Conservation (phyloP, 2,797 vertebrate genomes). For the Lagodon rhomboides region DNA sequence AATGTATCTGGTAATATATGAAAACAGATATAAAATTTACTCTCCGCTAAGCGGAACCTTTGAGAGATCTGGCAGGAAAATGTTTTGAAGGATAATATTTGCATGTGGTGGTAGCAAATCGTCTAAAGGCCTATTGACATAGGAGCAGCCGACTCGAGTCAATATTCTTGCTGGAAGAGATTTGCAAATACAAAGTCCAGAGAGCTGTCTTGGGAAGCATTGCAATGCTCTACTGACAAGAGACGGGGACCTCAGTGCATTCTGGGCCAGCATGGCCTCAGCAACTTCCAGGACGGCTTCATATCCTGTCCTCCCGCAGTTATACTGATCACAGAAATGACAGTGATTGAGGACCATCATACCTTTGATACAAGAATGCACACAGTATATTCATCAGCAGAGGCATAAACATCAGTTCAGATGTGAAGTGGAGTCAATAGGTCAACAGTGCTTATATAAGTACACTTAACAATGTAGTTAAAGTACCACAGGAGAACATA, state of each 20-base stretch:
- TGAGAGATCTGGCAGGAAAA: conserved; percentile 63
- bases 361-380: conserved; percentile 36
- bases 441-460: conserved; percentile 31
- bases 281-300: conserved; percentile 55
- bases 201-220: conserved; percentile 43
- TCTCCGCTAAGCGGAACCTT: conserved; percentile 54
- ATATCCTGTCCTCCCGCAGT: conserved; percentile 54
- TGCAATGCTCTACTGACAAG: conserved; percentile 44
- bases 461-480: conserved; percentile 16
- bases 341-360: conserved; percentile 21
- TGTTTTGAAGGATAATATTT: conserved; percentile 80
- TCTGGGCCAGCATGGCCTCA: conserved; percentile 56
- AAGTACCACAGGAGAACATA: conserved; percentile 22
- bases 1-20: conserved; percentile 62
- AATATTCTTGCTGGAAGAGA: conserved; percentile 73
- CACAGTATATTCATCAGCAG: background rate
- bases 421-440: conserved; percentile 23
- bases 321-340: conserved; percentile 44
- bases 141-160: conserved; percentile 57
- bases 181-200: conserved; percentile 48
- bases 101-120: conserved; percentile 59
- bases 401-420: conserved; percentile 38
- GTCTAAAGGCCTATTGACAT: conserved; percentile 70
- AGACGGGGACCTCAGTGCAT: conserved; percentile 41
- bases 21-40: conserved; percentile 72